phyloP scores from a whole-genome alignment of 2,797 vertebrate species.

The Tauraco hartlaubi region DNA sequence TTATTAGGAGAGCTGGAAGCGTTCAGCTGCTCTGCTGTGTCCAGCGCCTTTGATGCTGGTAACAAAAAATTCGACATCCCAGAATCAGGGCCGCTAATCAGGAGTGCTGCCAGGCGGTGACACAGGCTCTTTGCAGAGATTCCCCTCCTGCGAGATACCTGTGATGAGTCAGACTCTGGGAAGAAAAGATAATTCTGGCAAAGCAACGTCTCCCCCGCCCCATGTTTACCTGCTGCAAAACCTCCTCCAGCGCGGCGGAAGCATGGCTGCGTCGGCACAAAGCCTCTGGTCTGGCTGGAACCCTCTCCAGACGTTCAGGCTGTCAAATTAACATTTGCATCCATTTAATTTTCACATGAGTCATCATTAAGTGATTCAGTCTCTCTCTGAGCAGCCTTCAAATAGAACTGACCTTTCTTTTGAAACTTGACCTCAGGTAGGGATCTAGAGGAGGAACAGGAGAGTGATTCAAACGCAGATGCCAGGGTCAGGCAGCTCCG shows the following conservation, averaged over 20 bases:
- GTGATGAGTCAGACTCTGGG: background rate
- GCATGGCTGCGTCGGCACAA: background rate
- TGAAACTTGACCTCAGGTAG: conserved; percentile 62
- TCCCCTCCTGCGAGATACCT: background rate
- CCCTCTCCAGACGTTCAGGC: background rate
- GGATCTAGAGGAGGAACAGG: conserved; percentile 14
- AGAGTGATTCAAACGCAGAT: conserved; percentile 9
- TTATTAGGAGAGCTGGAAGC: conserved; percentile 31
- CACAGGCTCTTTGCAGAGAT: background rate
- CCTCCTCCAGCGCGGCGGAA: background rate
- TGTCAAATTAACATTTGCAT: conserved; percentile 59
- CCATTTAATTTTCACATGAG: conserved; percentile 62
- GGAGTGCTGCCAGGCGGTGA: background rate
- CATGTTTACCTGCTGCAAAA: conserved; percentile 4
- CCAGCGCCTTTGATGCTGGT: background rate
- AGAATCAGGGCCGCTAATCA: background rate
- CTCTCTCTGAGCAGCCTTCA: conserved; percentile 33
- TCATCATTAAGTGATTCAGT: conserved; percentile 65
- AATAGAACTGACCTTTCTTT: conserved; percentile 64
- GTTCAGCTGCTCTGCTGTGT: background rate
- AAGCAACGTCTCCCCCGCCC: background rate
- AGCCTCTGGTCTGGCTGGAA: background rate
- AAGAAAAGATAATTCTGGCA: background rate
- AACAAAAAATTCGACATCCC: background rate
- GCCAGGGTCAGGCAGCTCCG: background rate